A percentile compares a stretch with the other conserved stretches of the same genome.
Conservation (phyloP, 2,113 vertebrate genomes). For the Sisor rabdophorus region DNA sequence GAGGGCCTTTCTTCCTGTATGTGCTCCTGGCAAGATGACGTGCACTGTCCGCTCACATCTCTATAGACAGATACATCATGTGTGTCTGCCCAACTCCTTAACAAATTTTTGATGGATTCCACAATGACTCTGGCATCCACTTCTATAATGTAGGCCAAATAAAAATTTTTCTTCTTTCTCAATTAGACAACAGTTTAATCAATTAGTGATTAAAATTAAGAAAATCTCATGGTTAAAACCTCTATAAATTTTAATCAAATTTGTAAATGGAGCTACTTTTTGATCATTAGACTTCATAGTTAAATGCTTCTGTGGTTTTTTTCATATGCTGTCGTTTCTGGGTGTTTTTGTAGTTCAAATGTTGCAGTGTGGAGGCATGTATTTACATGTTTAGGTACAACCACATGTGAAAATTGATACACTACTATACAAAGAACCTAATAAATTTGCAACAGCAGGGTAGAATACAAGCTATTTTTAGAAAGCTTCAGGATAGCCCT, state of each 20-base stretch:
- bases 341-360: slow-evolving; percentile 10
- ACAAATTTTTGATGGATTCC: neutral
- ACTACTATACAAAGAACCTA: neutral
- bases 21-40: slow-evolving; percentile 37
- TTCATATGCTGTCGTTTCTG: slow-evolving; percentile 4
- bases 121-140: neutral
- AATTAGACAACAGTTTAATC: neutral
- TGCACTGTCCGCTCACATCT: neutral
- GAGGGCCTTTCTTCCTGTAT: slow-evolving; percentile 57
- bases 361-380: slow-evolving; percentile 8
- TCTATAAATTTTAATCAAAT: neutral
- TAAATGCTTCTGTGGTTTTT: neutral
- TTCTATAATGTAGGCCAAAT: neutral
- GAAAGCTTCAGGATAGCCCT: neutral
- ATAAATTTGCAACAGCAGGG: neutral
- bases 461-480: neutral
- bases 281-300: too few relatives aligned
- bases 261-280: neutral
- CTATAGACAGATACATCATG: neutral
- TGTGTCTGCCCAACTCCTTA: neutral
- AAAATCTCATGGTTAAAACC: neutral
- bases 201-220: neutral
- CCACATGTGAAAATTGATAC: neutral
- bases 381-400: slow-evolving; percentile 14
- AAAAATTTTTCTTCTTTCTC: neutral